Evolutionary conservation across 2,113 vertebrate species (phyloP).

Genomic region (Pituophis catenifer): DNA sequence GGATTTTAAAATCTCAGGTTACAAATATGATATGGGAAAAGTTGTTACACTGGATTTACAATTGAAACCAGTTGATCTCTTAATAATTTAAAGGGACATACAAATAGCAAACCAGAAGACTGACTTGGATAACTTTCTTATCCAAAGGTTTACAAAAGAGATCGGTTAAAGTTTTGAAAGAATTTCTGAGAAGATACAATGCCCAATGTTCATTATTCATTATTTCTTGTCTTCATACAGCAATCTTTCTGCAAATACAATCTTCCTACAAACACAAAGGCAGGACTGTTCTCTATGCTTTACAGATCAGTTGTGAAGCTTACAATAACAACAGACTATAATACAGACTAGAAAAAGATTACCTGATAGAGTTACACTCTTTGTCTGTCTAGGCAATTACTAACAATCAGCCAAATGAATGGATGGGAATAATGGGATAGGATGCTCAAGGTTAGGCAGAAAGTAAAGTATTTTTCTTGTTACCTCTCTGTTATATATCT

Average conservation of each 20-base stretch:
- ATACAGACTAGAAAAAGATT: neutral
- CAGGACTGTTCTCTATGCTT: neutral
- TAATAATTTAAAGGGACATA: neutral
- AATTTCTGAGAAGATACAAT: neutral
- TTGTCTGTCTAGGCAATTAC: neutral
- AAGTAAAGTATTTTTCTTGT: neutral
- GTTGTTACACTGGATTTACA: neutral
- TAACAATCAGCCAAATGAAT: neutral
- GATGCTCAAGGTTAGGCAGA: neutral
- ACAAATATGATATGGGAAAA: neutral
- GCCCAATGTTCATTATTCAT: neutral
- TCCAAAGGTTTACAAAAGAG: neutral
- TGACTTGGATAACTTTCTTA: neutral
- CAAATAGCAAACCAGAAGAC: neutral
- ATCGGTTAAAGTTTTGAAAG: neutral
- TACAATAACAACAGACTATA: neutral
- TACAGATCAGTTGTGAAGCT: neutral
- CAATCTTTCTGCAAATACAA: neutral
- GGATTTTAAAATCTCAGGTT: neutral
- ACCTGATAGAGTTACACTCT: neutral
- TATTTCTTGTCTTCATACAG: neutral
- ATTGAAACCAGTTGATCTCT: neutral
- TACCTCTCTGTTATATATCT: neutral
- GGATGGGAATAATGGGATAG: neutral
- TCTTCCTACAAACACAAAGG: neutral